Base-by-base conservation (phyloP, 2,113 vertebrate species). In the Chauna torquata region DNA sequence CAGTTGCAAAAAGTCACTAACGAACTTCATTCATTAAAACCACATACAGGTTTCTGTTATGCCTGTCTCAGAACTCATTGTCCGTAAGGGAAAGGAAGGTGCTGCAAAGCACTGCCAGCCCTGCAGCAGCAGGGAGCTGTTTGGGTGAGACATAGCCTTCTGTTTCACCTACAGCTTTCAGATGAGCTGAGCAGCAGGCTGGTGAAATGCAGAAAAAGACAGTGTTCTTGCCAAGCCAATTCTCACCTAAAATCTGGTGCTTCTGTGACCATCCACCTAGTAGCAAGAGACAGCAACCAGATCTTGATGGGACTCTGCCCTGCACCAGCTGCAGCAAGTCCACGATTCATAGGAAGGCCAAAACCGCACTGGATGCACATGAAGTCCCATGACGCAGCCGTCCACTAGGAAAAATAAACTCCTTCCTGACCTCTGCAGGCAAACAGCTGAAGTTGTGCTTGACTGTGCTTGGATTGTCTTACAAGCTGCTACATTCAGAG, bases 301-400 rank as follows among this genome's bases (percentile, higher is more conserved):
- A 52, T 27, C 30, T 38, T 38, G 47, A 72, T 61, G 14, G 27
- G 11, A 50, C 22, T 76, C 47, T 76, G 47, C 70, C 44, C 22
- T 24, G 22, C 16, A 77, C 18, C 54, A 65, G 11, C 38, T 64
- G 12, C 71, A 52, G 40, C 68, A 75, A 74, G 57, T 36, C 68
- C 58, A 28, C 0, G 0, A 70, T 50, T 74, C 50, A 30, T 0
- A 50, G n/a, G 42, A 82, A 52, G 25, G 28, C 59, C 57, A 93
- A 59, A 91, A 71, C 38, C 77, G 45, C 36, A 45, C 5, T 1
- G 8, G 24, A 76, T 0, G 1, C n/a, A 68, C 38, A 42, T 27
- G 70, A 42, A 88, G 18, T 22, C 36, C 38, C 3, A 0, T 11
- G 64, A 70, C 86, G 34, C n/a, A 15, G 23, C 5, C 0, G 0